phyloP scores from a whole-genome alignment of 2,797 vertebrate species.

The Pangasius krempfi region DNA sequence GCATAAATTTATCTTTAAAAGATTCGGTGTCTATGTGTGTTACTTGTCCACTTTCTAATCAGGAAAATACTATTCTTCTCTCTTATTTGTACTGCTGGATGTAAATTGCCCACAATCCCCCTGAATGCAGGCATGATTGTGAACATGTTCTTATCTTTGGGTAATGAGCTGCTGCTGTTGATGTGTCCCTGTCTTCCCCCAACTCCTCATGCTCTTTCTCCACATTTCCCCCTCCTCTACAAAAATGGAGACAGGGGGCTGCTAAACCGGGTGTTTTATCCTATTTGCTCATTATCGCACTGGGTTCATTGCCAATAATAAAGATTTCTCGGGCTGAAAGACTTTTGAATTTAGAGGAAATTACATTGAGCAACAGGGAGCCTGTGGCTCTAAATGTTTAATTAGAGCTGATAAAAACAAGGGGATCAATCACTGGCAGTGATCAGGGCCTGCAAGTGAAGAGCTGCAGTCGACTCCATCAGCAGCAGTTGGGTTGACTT shows the following conservation, averaged over 20 bases:
- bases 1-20: slow-evolving; percentile 8
- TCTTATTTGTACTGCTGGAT: slow-evolving; percentile 21
- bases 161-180: slow-evolving; percentile 50
- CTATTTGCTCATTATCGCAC: slow-evolving; percentile 64
- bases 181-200: slow-evolving; percentile 36
- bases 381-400: slow-evolving; percentile 67
- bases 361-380: slow-evolving; percentile 65
- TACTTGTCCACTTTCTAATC: slow-evolving; percentile 25
- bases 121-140: slow-evolving; percentile 51
- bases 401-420: slow-evolving; percentile 68
- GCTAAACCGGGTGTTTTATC: slow-evolving; percentile 65
- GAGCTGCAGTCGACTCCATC: slow-evolving; percentile 43
- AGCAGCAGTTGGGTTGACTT: slow-evolving; percentile 58
- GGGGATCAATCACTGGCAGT: slow-evolving; percentile 64
- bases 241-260: slow-evolving; percentile 55
- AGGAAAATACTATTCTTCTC: slow-evolving; percentile 9
- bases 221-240: slow-evolving; percentile 9
- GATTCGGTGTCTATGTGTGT: not conserved
- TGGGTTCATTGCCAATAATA: slow-evolving; percentile 68
- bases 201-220: slow-evolving; percentile 38
- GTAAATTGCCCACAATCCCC: slow-evolving; percentile 38
- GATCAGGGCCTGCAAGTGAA: slow-evolving; percentile 56
- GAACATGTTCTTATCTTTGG: slow-evolving; percentile 54
- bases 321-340: slow-evolving; percentile 64
- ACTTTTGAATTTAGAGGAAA: slow-evolving; percentile 69